Evolutionary conservation across 2,797 vertebrate genomes (phyloP).

Genomic region (Mormyrus hasselquistii): DNA sequence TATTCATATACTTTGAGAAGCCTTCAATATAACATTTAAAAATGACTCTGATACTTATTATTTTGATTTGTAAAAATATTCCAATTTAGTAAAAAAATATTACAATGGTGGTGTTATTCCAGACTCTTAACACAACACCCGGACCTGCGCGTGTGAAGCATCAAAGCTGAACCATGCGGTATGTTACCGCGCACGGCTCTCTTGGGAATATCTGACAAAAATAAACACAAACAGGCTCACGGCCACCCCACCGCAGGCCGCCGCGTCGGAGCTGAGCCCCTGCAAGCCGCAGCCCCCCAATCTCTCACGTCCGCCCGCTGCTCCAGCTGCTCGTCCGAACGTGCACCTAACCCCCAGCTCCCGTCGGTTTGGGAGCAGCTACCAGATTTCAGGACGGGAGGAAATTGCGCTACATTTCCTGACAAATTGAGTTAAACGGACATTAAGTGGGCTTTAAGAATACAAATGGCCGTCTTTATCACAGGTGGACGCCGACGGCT

Average conservation of each 20-base stretch:
- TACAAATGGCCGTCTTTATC: slow-evolving; percentile 99
- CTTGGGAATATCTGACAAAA: background rate
- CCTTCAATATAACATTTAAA: background rate
- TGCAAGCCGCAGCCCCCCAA: slow-evolving; percentile 39
- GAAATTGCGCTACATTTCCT: slow-evolving; percentile 99
- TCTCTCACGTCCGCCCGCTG: slow-evolving; percentile 46
- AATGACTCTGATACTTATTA: background rate
- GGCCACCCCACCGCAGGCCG: background rate
- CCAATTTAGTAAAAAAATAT: background rate
- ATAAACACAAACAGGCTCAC: background rate
- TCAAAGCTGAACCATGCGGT: background rate
- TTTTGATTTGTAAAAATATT: background rate
- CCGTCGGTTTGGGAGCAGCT: slow-evolving; percentile 82
- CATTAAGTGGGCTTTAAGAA: slow-evolving; percentile 99
- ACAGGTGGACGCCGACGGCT: slow-evolving; percentile 99
- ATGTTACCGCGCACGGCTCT: background rate
- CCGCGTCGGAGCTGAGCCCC: background rate
- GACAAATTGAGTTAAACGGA: slow-evolving; percentile 99
- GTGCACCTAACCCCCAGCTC: slow-evolving; percentile 59
- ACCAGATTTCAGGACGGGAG: slow-evolving; percentile 96
- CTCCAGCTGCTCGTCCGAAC: slow-evolving; percentile 68
- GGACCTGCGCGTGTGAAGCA: background rate
- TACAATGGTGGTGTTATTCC: background rate
- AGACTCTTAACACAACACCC: background rate
- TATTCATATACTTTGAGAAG: background rate